These are phyloP conservation scores for Vollenhovia emeryi DNA, from an alignment of 1,140 invertebrate species.

Conservation along the genomic window DNA sequence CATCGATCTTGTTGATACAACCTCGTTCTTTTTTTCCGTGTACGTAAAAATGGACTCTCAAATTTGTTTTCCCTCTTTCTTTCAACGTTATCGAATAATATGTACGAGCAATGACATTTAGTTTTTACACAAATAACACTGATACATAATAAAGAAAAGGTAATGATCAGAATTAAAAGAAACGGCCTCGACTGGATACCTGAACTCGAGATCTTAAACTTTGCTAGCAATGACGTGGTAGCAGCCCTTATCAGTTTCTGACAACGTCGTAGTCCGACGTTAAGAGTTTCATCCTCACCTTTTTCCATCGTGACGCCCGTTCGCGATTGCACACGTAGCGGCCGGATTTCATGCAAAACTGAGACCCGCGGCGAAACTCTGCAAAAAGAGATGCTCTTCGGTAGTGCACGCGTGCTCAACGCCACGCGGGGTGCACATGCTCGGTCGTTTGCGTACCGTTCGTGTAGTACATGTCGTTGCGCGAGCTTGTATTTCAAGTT, in stretches of 20 bases:
- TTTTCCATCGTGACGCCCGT: slow-evolving; percentile 25
- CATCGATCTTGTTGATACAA: no score
- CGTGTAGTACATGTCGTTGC: slow-evolving; percentile 66
- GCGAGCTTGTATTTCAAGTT: slow-evolving; percentile 78
- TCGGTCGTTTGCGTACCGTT: slow-evolving; percentile 27
- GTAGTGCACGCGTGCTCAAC: slow-evolving; percentile 21
- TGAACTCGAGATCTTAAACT: not conserved
- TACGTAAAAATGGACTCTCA: not conserved
- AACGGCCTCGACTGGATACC: not conserved
- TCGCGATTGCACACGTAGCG: slow-evolving; percentile 70
- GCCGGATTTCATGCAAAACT: slow-evolving; percentile 71
- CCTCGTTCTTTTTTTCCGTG: no score
- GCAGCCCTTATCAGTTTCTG: slow-evolving; percentile 13
- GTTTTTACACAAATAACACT: not conserved
- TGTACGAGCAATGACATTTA: not conserved
- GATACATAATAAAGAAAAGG: not conserved
- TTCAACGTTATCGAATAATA: not conserved
- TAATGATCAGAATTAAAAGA: not conserved
- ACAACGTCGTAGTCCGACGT: slow-evolving; percentile 24
- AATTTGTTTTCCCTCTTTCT: not conserved
- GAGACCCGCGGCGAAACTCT: slow-evolving; percentile 62
- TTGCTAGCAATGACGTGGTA: not conserved
- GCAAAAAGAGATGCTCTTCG: slow-evolving; percentile 50
- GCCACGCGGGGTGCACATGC: slow-evolving; percentile 52
- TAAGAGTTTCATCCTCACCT: slow-evolving; percentile 42